Evolutionary conservation across 2,113 vertebrate genomes (phyloP).

Genomic region (Corythornis cristatus): DNA sequence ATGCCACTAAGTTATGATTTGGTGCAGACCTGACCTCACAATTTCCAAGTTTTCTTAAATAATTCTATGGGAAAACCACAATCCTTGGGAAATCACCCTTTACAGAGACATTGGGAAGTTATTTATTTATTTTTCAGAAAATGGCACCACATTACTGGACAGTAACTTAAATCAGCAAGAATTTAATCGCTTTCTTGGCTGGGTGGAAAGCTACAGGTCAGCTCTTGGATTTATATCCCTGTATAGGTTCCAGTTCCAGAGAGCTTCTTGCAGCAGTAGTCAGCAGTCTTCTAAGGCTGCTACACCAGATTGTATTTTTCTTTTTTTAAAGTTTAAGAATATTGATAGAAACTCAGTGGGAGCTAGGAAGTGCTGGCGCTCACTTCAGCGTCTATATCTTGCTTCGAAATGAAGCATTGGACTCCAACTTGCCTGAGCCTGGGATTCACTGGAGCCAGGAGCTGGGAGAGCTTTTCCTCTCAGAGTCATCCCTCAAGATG

Average conservation of each 20-base stretch:
- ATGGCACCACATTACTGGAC: accelerated
- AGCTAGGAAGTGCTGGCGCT: constrained; percentile 51
- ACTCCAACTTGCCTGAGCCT: neutral
- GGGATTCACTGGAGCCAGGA: constrained; percentile 19
- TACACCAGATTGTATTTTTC: constrained; percentile 67
- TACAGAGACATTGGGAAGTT: neutral
- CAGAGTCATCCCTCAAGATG: neutral
- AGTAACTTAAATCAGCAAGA: constrained; percentile 10
- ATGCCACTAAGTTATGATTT: neutral
- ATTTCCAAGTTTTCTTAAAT: neutral
- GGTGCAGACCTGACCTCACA: accelerated
- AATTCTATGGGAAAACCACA: neutral
- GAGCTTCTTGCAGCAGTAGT: constrained; percentile 15
- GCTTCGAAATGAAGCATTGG: neutral
- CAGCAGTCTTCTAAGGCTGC: constrained; percentile 33
- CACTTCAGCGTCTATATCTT: neutral
- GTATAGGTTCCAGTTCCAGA: neutral
- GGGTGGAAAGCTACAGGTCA: neutral
- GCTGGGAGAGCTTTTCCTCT: neutral
- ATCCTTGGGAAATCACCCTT: neutral
- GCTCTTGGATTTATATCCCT: neutral
- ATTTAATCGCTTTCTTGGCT: neutral
- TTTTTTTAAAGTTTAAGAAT: constrained; percentile 67
- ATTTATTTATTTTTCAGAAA: neutral
- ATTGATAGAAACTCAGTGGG: constrained; percentile 66